Percentiles rank a stretch among this genome's conserved stretches.
phyloP scores from a whole-genome alignment of 2,797 vertebrate genomes.

The Saguinus oedipus region DNA sequence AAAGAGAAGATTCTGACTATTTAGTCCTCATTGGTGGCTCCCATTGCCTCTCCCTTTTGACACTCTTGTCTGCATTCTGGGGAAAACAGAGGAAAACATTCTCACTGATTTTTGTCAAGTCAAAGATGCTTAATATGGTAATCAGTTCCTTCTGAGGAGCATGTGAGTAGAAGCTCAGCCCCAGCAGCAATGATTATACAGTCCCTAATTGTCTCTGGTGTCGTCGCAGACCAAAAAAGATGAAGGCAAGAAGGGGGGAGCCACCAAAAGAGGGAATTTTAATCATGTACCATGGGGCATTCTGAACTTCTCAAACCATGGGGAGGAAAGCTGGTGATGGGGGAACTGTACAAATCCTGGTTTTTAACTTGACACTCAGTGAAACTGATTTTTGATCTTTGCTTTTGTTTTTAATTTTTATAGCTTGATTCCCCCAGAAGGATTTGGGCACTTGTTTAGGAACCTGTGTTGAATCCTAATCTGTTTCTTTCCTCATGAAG shows the following conservation, averaged over 20 bases:
- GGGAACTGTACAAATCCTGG: background rate
- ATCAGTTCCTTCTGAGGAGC: constrained; percentile 77
- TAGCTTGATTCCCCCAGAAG: constrained; percentile 13
- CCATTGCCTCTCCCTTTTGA: constrained; percentile 52
- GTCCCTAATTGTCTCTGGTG: constrained; percentile 82
- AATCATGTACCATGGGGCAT: background rate
- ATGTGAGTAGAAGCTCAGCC: constrained; percentile 78
- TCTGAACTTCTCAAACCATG: background rate
- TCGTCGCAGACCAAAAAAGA: constrained; percentile 65
- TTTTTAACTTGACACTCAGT: constrained; percentile 30
- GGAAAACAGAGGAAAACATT: constrained; percentile 63
- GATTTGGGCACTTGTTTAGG: constrained; percentile 20
- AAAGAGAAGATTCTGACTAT: constrained; percentile 70
- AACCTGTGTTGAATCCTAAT: constrained; percentile 47
- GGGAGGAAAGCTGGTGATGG: background rate
- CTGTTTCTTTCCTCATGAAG: background rate
- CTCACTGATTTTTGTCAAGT: constrained; percentile 79
- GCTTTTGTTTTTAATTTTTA: constrained; percentile 58
- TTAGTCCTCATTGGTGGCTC: constrained; percentile 56
- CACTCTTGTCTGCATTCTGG: constrained; percentile 61
- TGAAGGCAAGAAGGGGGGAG: constrained; percentile 44
- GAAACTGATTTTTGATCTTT: background rate
- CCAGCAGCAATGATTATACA: constrained; percentile 80
- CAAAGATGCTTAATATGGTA: constrained; percentile 81
- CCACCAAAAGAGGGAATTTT: constrained; percentile 32